Conservation (phyloP, 2,797 vertebrate species). For the Chelon labrosus region DNA sequence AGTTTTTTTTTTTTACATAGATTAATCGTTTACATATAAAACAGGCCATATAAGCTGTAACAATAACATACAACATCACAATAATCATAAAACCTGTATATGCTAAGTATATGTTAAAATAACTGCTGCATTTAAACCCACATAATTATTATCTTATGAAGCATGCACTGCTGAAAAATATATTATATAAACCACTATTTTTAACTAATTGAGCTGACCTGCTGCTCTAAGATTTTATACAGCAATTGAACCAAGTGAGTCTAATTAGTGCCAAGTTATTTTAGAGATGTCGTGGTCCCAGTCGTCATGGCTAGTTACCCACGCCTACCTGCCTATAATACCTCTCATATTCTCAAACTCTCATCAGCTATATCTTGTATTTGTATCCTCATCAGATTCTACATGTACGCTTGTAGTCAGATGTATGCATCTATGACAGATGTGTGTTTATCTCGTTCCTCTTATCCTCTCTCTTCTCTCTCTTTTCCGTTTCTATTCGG, state of each 20-base stretch:
- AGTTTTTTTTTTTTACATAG: neutral
- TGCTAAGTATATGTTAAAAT: neutral
- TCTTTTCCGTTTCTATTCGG: no score
- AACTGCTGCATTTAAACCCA: neutral
- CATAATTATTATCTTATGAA: slow-evolving; percentile 4
- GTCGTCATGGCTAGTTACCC: no score
- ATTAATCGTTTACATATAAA: neutral
- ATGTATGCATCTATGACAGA: no score
- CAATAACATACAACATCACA: neutral
- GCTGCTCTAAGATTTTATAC: neutral
- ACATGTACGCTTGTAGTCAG: no score
- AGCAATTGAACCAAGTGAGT: slow-evolving; percentile 9
- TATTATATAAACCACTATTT: no score
- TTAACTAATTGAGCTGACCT: neutral
- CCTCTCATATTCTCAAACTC: no score
- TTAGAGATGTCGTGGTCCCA: no score
- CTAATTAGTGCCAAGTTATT: neutral
- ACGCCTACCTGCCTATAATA: no score
- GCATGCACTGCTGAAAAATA: neutral
- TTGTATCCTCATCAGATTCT: no score
- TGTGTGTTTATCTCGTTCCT: no score
- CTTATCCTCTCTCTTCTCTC: no score
- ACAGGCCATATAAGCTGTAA: neutral
- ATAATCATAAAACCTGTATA: neutral
- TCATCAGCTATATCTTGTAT: no score